These are phyloP conservation scores for Agrochola macilenta DNA, from an alignment of 2,888 invertebrate species.

Conservation along the genomic window DNA sequence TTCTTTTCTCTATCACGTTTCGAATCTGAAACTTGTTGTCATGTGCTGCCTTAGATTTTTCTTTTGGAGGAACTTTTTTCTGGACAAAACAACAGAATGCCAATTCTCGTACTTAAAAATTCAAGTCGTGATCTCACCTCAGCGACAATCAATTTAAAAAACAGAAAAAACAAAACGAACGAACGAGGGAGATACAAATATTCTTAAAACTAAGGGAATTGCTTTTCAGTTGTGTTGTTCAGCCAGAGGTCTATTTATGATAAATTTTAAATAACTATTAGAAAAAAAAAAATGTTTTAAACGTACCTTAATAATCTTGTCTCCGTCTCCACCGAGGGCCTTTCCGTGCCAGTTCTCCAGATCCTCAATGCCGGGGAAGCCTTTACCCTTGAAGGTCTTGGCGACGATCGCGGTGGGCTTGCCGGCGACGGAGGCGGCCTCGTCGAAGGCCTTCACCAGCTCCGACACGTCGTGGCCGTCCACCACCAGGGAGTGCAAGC, in stretches of 20 bases:
- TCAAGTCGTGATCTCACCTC: neutral
- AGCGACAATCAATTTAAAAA: neutral
- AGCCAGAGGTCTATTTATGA: neutral
- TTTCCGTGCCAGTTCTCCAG: conserved; percentile 99
- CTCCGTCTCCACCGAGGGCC: conserved; percentile 96
- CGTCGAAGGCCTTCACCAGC: conserved; percentile 96
- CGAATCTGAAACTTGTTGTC: neutral
- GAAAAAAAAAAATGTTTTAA: neutral
- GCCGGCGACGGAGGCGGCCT: conserved; percentile 93
- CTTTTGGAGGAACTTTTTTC: neutral
- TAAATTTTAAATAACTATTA: neutral
- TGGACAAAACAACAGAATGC: neutral
- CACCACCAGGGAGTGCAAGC: conserved; percentile 96
- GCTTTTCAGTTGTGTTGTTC: neutral
- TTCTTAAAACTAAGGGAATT: neutral
- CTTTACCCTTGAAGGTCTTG: conserved; percentile 98
- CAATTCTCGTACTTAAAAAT: neutral
- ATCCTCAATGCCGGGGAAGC: conserved; percentile 97
- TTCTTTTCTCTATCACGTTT: neutral
- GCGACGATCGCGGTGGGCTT: conserved; percentile 98
- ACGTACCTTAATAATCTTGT: conserved; percentile 91
- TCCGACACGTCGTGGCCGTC: conserved; percentile 99
- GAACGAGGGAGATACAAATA: neutral
- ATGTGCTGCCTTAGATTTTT: neutral
- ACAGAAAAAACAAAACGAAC: neutral